Percentiles rank a stretch among this genome's conserved stretches.
phyloP scores from a whole-genome alignment of 1,140 invertebrate species.

The Tenebrio molitor region DNA sequence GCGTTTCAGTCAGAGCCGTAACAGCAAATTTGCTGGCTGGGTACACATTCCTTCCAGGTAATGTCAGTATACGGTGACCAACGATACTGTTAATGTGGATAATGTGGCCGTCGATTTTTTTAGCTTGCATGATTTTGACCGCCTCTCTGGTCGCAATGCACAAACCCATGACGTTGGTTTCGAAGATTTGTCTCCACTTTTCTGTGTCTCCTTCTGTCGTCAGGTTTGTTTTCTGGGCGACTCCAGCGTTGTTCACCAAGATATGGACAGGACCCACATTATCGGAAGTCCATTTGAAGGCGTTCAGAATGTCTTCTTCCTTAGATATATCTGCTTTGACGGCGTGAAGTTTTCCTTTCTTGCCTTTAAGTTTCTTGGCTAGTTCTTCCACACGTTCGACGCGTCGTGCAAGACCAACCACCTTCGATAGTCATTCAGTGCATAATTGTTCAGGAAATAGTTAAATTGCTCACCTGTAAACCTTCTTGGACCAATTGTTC shows the following conservation, averaged over 20 bases:
- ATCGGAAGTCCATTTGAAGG: conserved; percentile 75
- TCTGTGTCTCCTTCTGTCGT: conserved; percentile 40
- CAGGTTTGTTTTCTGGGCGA: neutral
- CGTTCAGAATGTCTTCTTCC: conserved; percentile 73
- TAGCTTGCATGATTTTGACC: too few relatives aligned
- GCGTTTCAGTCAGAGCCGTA: too few relatives aligned
- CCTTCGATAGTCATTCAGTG: conserved; percentile 56
- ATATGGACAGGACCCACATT: conserved; percentile 76
- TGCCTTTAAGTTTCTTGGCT: conserved; percentile 40
- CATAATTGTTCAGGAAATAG: neutral
- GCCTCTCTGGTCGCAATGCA: too few relatives aligned
- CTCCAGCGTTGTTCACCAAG: conserved; percentile 81
- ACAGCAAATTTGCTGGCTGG: neutral
- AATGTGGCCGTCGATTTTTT: conserved; percentile 46
- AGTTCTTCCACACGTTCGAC: conserved; percentile 69
- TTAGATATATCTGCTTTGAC: conserved; percentile 75
- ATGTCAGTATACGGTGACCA: conserved; percentile 55
- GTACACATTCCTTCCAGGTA: conserved; percentile 65
- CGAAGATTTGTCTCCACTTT: too few relatives aligned
- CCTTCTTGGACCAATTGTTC: neutral
- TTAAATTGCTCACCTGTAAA: neutral
- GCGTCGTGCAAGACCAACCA: conserved; percentile 78
- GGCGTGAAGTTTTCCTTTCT: conserved; percentile 66
- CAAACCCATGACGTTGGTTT: too few relatives aligned
- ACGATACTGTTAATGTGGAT: conserved; percentile 51